Evolutionary conservation across 2,888 invertebrate genomes (phyloP).

Genomic region (Disparrhopalites patrizii): DNA sequence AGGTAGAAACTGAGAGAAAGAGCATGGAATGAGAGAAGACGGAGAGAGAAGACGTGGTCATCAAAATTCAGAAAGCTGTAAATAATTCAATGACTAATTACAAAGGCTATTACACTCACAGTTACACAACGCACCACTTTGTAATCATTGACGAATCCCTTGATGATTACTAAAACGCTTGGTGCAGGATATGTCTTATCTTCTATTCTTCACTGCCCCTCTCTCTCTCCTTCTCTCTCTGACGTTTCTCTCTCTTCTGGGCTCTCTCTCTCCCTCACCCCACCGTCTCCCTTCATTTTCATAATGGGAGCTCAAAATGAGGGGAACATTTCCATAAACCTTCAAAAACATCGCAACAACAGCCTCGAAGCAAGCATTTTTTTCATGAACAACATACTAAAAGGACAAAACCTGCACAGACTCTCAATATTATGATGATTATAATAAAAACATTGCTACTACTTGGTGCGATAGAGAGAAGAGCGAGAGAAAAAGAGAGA

Average conservation of each 20-base stretch:
- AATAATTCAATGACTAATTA: constrained; percentile 17
- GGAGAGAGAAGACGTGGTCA: too few relatives aligned
- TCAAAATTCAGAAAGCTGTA: neutral
- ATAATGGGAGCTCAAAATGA: constrained; percentile 18
- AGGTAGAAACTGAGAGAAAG: too few relatives aligned
- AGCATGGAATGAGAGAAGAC: too few relatives aligned
- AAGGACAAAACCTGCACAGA: too few relatives aligned
- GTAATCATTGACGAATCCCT: constrained; percentile 5
- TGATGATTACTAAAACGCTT: constrained; percentile 4
- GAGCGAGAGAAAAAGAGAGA: neutral
- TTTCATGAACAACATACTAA: too few relatives aligned
- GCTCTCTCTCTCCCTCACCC: too few relatives aligned
- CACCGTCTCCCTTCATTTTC: neutral
- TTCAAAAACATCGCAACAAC: neutral
- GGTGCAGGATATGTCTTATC: constrained; percentile 7
- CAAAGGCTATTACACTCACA: constrained; percentile 19
- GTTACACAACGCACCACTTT: constrained; percentile 9
- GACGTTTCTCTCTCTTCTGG: neutral
- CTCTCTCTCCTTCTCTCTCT: neutral
- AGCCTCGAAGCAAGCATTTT: neutral
- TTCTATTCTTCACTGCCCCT: neutral
- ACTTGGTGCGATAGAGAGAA: too few relatives aligned
- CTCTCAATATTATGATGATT: too few relatives aligned
- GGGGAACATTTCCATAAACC: constrained; percentile 22
- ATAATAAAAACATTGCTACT: too few relatives aligned